Evolutionary conservation across 2,888 invertebrate species (phyloP).

Genomic region (Masnerella sp.): DNA sequence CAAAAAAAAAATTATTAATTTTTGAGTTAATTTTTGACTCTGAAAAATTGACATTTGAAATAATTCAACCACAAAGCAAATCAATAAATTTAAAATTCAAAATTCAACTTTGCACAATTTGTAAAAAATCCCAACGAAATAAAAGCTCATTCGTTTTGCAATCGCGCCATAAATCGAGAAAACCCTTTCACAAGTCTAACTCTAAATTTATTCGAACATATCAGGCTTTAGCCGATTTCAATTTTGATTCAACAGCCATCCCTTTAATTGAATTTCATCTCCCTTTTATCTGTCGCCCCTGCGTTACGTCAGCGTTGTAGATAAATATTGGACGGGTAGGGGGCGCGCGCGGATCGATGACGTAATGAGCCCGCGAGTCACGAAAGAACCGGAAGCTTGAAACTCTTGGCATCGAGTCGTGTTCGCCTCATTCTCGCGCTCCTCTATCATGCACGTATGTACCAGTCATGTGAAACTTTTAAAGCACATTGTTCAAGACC

Average conservation of each 20-base stretch:
- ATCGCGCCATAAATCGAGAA: no score
- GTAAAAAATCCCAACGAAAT: no score
- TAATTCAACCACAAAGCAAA: no score
- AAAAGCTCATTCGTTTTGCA: no score
- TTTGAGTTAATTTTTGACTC: no score
- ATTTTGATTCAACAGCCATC: not conserved
- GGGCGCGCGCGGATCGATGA: slow-evolving; percentile 53
- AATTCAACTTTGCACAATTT: no score
- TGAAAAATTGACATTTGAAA: no score
- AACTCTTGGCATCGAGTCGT: slow-evolving; percentile 64
- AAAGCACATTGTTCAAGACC: slow-evolving; percentile 49
- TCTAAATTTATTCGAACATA: no score
- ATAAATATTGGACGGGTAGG: slow-evolving; percentile 33
- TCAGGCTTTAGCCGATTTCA: not conserved
- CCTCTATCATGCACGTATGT: slow-evolving; percentile 33
- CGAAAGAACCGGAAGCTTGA: slow-evolving; percentile 61
- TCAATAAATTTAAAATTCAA: no score
- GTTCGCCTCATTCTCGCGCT: slow-evolving; percentile 38
- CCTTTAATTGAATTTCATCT: slow-evolving; percentile 1
- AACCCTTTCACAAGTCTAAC: no score
- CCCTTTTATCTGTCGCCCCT: not conserved
- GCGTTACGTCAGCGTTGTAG: slow-evolving; percentile 22
- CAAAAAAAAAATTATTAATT: no score
- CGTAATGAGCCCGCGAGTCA: slow-evolving; percentile 50
- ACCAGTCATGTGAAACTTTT: slow-evolving; percentile 50